phyloP scores from a whole-genome alignment of 2,797 vertebrate species.

The Molothrus aeneus region DNA sequence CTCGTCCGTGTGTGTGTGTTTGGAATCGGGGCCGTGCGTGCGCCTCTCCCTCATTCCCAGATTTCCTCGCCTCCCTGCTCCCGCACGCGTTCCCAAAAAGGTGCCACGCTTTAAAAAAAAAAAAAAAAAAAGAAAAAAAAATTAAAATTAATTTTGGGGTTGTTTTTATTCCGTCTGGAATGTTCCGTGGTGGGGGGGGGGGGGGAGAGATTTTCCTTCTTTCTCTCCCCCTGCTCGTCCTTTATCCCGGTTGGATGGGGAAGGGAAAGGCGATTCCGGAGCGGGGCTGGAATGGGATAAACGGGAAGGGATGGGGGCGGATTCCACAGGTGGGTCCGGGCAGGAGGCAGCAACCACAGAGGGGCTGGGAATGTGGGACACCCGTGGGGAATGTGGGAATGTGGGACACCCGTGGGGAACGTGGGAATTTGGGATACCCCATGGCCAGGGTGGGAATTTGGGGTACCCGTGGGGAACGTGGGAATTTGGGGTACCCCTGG shows the following conservation, averaged over 20 bases:
- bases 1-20: slow-evolving; percentile 72
- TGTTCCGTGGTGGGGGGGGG: not conserved
- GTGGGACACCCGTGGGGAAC: rapidly evolving
- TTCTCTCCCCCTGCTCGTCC: not conserved
- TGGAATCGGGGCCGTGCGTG: not conserved
- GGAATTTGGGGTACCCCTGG: not conserved
- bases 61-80: not conserved
- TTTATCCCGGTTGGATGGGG: not conserved
- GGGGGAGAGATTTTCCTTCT: not conserved
- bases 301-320: not conserved
- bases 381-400: not conserved
- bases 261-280: not conserved
- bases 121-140: not conserved
- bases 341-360: not conserved
- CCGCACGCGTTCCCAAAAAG: not conserved
- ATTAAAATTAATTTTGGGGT: not conserved
- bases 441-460: not conserved
- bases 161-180: not conserved
- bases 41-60: not conserved
- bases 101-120: not conserved
- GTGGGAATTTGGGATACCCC: not conserved
- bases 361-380: not conserved
- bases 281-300: rapidly evolving
- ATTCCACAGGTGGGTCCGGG: slow-evolving; percentile 64
- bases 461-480: too few species aligned